These are phyloP conservation scores for Pelochelys cantorii DNA, from an alignment of 2,797 vertebrate genomes.

Conservation along the genomic window DNA sequence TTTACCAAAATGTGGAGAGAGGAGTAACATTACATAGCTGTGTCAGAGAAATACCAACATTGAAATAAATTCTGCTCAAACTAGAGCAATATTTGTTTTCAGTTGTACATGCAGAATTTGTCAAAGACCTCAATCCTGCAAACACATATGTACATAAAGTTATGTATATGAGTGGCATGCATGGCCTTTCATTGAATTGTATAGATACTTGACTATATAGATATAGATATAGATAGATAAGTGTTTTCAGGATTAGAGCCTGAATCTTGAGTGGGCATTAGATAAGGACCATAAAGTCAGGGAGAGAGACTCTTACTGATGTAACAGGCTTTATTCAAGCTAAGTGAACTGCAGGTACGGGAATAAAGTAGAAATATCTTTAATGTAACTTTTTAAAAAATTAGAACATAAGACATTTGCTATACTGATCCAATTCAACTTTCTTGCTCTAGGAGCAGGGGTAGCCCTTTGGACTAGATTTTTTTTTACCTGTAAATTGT, in stretches of 20 bases:
- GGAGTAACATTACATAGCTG: neutral
- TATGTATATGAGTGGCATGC: neutral
- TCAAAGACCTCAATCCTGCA: neutral
- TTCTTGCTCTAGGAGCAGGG: neutral
- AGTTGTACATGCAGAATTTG: neutral
- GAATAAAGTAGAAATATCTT: neutral
- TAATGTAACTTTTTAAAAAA: neutral
- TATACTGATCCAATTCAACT: neutral
- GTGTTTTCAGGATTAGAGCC: neutral
- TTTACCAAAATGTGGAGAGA: neutral
- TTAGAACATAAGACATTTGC: neutral
- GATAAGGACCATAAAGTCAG: neutral
- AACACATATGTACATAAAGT: neutral
- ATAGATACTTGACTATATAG: too few species aligned
- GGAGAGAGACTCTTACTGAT: neutral
- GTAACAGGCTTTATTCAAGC: neutral
- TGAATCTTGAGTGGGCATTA: neutral
- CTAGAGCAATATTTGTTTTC: neutral
- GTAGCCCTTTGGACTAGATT: neutral
- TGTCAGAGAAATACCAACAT: neutral
- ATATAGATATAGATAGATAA: too few species aligned
- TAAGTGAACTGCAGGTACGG: neutral
- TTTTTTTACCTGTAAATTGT: rapidly evolving
- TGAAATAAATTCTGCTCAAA: neutral
- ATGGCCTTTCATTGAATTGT: neutral